Conservation (phyloP, 2,113 vertebrate genomes). For the Hoplias malabaricus region DNA sequence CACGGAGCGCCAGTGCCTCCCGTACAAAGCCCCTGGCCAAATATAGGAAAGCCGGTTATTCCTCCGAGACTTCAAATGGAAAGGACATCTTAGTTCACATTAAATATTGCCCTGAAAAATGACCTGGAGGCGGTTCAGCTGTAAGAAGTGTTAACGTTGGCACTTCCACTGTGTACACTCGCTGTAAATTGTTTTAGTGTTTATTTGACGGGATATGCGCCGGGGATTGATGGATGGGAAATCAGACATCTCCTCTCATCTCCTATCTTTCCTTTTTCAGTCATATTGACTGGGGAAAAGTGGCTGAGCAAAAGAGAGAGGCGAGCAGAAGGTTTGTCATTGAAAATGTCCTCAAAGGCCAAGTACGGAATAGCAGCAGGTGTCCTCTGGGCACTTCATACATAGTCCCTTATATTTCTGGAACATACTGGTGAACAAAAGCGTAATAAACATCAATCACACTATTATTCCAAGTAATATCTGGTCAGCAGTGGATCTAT, state of each 20-base stretch:
- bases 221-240: slow-evolving; percentile 85
- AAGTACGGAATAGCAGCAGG: background rate
- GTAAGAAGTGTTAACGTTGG: slow-evolving; percentile 92
- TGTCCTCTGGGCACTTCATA: background rate
- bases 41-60: slow-evolving; percentile 88
- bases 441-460: too few relatives aligned
- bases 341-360: slow-evolving; percentile 22
- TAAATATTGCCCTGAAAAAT: slow-evolving; percentile 88
- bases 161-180: slow-evolving; percentile 90
- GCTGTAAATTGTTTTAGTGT: slow-evolving; percentile 90
- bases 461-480: too few relatives aligned
- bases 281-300: slow-evolving; percentile 76
- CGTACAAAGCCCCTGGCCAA: slow-evolving; percentile 79
- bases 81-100: slow-evolving; percentile 84
- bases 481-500: too few relatives aligned
- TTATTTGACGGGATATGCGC: slow-evolving; percentile 91
- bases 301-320: slow-evolving; percentile 4
- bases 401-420: background rate
- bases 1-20: slow-evolving; percentile 74
- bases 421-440: background rate
- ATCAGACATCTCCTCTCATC: slow-evolving; percentile 75
- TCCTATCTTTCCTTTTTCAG: slow-evolving; percentile 87
- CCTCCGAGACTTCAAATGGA: slow-evolving; percentile 82
- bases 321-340: background rate
- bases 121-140: slow-evolving; percentile 79